Evolutionary conservation across 2,888 invertebrate species (phyloP), one percentile per base, ranked within the genome.

Genomic region (Eucera pruinosa): DNA sequence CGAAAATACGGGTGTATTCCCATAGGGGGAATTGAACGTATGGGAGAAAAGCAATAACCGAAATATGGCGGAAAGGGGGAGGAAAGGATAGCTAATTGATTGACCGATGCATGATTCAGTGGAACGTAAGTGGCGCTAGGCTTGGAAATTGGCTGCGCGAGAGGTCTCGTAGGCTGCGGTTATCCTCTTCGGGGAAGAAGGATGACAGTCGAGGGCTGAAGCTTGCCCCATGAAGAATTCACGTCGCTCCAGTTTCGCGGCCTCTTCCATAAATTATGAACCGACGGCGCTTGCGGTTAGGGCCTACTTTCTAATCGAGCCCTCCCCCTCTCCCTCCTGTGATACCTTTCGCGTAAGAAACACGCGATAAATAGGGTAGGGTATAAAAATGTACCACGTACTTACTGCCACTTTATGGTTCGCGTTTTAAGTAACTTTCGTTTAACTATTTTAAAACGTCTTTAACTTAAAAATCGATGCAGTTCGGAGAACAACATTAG

Each of bases 271-370:
- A 89, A 89, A 78, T 88, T 82, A 90, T 75, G 74, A 47, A n/a
- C n/a, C n/a, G 58, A 60, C 78, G 89, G 88, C 89, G 89, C 89
- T 89, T 88, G 87, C 78, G 82, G 86, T 87, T 88, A 86, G 68
- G 81, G 82, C 79, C 78, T 84, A 83, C 75, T 83, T 83, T 80
- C 80, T 73, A 55, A 77, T 71, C 78, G 67, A 18, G 47, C 47
- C 5, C 9, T 11, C 33, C 7, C 33, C n/a, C n/a, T n/a, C n/a
- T n/a, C n/a, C n/a, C n/a, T n/a, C n/a, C n/a, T n/a, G n/a, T n/a
- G n/a, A n/a, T n/a, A n/a, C n/a, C n/a, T n/a, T n/a, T n/a, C n/a
- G n/a, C n/a, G n/a, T n/a, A n/a, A n/a, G n/a, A n/a, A n/a, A n/a
- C n/a, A n/a, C n/a, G n/a, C n/a, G n/a, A n/a, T n/a, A n/a, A n/a